Evolutionary conservation across 2,888 invertebrate genomes (phyloP).

Genomic region (Lomographa bimaculata): DNA sequence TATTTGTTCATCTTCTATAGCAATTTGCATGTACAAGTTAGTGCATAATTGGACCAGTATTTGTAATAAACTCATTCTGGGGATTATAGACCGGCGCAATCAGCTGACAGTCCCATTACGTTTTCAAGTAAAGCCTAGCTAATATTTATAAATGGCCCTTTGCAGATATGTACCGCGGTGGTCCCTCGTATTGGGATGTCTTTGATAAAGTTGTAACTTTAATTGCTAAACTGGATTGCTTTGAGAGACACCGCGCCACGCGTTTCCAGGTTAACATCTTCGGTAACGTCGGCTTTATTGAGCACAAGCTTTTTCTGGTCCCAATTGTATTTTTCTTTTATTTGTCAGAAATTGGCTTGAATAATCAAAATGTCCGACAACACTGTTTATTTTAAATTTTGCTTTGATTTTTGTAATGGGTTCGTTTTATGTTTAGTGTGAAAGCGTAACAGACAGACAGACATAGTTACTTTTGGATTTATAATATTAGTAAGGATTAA

Average conservation of each 20-base stretch:
- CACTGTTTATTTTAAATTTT: slow-evolving; percentile 11
- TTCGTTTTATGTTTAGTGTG: not conserved
- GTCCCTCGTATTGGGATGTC: slow-evolving; percentile 66
- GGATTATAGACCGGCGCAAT: slow-evolving; percentile 69
- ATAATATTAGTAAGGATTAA: no score
- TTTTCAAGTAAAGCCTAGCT: slow-evolving; percentile 49
- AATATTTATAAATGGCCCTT: slow-evolving; percentile 42
- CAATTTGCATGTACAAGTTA: slow-evolving; percentile 26
- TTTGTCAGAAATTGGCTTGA: slow-evolving; percentile 18
- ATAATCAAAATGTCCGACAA: slow-evolving; percentile 4
- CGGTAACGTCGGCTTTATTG: slow-evolving; percentile 33
- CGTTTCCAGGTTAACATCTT: slow-evolving; percentile 47
- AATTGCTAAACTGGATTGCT: slow-evolving; percentile 74
- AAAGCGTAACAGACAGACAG: no score
- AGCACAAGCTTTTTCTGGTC: slow-evolving; percentile 30
- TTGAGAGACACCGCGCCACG: slow-evolving; percentile 72
- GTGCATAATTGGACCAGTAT: slow-evolving; percentile 49
- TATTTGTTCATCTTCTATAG: slow-evolving; percentile 17
- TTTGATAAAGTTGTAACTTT: slow-evolving; percentile 80
- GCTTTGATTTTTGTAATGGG: no score
- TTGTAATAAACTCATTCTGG: slow-evolving; percentile 72
- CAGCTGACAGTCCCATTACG: slow-evolving; percentile 74
- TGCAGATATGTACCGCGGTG: slow-evolving; percentile 67
- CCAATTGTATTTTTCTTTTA: slow-evolving; percentile 23
- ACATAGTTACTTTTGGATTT: no score